Evolutionary conservation across 2,888 invertebrate species (phyloP).

Genomic region (Lasius fuliginosus): DNA sequence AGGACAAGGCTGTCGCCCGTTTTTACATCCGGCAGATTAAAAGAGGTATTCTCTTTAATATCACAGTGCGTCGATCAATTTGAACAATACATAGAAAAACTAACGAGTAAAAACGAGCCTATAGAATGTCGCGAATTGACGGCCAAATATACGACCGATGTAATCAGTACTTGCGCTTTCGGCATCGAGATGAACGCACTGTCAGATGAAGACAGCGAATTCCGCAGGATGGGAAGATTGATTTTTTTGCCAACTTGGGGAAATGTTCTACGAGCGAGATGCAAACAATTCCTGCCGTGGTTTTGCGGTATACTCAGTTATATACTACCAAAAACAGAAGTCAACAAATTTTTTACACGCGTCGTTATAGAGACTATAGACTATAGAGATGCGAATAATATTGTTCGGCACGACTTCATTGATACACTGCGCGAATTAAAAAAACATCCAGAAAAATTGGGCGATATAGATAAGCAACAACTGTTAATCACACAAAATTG

Average conservation of each 20-base stretch:
- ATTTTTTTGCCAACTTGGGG: background rate
- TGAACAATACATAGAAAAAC: conserved; percentile 74
- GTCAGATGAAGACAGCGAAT: conserved; percentile 74
- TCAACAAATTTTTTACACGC: conserved; percentile 77
- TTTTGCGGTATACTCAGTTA: conserved; percentile 71
- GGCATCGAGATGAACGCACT: conserved; percentile 85
- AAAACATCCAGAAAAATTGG: conserved; percentile 29
- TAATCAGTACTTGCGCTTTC: conserved; percentile 86
- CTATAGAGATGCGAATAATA: no score
- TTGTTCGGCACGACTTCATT: no score
- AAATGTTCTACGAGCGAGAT: background rate
- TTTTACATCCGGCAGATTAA: conserved; percentile 87
- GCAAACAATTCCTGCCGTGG: conserved; percentile 66
- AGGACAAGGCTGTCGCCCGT: conserved; percentile 86
- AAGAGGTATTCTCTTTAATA: conserved; percentile 85
- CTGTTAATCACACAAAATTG: no score
- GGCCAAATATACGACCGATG: conserved; percentile 85
- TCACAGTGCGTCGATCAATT: conserved; percentile 82
- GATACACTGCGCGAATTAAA: no score
- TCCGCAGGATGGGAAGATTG: conserved; percentile 19
- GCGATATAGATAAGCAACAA: background rate
- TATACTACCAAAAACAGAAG: conserved; percentile 67
- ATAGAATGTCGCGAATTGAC: conserved; percentile 76
- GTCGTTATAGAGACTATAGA: conserved; percentile 76
- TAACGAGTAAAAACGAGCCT: conserved; percentile 23